Conservation (phyloP, 2,888 invertebrate species). For the Scaptomyza flava region DNA sequence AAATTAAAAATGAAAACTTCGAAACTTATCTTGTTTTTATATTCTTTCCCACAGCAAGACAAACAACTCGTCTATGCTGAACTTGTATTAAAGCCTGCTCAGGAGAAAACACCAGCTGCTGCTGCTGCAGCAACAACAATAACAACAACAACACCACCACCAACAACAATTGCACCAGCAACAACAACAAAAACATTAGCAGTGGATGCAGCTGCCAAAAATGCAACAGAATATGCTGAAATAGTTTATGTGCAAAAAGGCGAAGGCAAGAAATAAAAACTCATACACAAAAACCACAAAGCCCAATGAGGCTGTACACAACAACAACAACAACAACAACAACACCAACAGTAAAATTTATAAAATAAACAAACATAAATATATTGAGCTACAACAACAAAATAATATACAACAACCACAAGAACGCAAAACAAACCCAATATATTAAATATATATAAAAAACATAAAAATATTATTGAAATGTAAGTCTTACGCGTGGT, state of each 20-base stretch:
- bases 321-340: background rate
- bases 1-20: background rate
- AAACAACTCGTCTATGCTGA: conserved; percentile 90
- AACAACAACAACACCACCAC: conserved; percentile 70
- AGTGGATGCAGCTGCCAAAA: conserved; percentile 84
- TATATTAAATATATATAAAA: conserved; percentile 49
- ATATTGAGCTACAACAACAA: conserved; percentile 43
- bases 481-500: conserved; percentile 64
- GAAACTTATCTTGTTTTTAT: conserved; percentile 4
- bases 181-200: conserved; percentile 50
- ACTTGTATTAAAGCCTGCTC: conserved; percentile 86
- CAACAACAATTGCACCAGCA: conserved; percentile 53
- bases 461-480: conserved; percentile 42
- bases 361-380: conserved; percentile 23
- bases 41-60: conserved; percentile 84
- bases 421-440: conserved; percentile 57
- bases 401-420: conserved; percentile 9
- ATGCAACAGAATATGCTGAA: conserved; percentile 92
- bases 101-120: conserved; percentile 67
- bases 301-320: conserved; percentile 55
- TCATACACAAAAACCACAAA: conserved; percentile 16
- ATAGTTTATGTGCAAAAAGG: conserved; percentile 88
- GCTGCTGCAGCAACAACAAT: conserved; percentile 67
- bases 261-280: conserved; percentile 64
- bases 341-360: conserved; percentile 30